Conservation (phyloP, 2,113 vertebrate species). For the Notothenia rossii region DNA sequence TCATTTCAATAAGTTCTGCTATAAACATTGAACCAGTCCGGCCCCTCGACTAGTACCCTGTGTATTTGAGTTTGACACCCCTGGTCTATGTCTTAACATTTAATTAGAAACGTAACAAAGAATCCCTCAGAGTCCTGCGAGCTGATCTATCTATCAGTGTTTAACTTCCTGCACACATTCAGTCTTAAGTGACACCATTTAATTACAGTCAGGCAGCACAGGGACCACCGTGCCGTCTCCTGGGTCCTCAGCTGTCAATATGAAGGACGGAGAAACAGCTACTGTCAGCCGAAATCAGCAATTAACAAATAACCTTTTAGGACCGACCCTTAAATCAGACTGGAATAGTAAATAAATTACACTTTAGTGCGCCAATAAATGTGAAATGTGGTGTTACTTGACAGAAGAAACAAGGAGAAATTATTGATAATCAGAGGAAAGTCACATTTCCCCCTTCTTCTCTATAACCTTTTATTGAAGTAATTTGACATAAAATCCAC, state of each 20-base stretch:
- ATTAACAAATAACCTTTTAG: constrained; percentile 50
- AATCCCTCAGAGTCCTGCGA: constrained; percentile 31
- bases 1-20: too few species aligned
- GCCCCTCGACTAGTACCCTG: too few species aligned
- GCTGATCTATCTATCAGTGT: constrained; percentile 37
- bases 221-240: constrained; percentile 28
- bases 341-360: neutral
- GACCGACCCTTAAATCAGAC: constrained; percentile 2
- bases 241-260: constrained; percentile 38
- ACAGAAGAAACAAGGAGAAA: neutral
- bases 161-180: constrained; percentile 35
- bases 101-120: constrained; percentile 64
- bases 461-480: neutral
- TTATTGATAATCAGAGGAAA: neutral
- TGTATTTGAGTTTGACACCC: too few species aligned
- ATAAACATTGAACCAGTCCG: too few species aligned
- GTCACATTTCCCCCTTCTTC: neutral
- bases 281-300: constrained; percentile 20
- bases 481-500: neutral
- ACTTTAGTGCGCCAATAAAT: constrained; percentile 4
- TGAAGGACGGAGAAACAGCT: constrained; percentile 23
- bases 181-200: constrained; percentile 39
- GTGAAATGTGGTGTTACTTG: neutral
- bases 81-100: constrained; percentile 47
- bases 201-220: constrained; percentile 26